A percentile compares a stretch with the other conserved stretches of the same genome.
phyloP scores from a whole-genome alignment of 2,888 invertebrate species.

The Tubulanus polymorphus region DNA sequence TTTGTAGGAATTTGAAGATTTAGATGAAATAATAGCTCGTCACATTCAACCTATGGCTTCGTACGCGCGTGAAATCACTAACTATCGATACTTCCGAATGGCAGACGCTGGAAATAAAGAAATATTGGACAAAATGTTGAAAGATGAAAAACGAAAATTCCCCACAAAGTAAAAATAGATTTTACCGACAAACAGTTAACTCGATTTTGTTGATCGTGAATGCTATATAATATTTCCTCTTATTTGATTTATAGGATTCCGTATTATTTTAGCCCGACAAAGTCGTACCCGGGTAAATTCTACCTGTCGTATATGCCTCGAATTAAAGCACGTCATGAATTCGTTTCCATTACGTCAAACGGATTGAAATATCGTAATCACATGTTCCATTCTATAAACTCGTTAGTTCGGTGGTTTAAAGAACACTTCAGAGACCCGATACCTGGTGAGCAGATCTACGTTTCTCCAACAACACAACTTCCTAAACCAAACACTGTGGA shows the following conservation, averaged over 20 bases:
- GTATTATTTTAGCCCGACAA: slow-evolving; percentile 40
- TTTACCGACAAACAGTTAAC: not conserved
- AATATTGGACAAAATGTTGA: slow-evolving; percentile 80
- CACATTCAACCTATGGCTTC: slow-evolving; percentile 96
- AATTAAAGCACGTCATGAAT: slow-evolving; percentile 82
- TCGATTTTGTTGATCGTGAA: not conserved
- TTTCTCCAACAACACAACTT: not conserved
- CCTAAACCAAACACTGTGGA: not conserved
- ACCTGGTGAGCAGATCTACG: slow-evolving; percentile 29
- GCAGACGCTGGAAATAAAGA: slow-evolving; percentile 70
- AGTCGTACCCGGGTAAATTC: slow-evolving; percentile 64
- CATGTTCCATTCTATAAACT: slow-evolving; percentile 76
- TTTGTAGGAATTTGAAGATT: slow-evolving; percentile 85
- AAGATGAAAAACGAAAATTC: slow-evolving; percentile 78
- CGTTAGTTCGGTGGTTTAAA: slow-evolving; percentile 93
- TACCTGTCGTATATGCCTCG: slow-evolving; percentile 89
- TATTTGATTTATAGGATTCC: slow-evolving; percentile 42
- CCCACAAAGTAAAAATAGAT: slow-evolving; percentile 39
- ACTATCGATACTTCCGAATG: slow-evolving; percentile 84
- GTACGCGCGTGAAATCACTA: slow-evolving; percentile 82
- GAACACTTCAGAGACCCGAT: slow-evolving; percentile 89
- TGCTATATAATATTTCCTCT: not conserved
- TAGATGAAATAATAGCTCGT: slow-evolving; percentile 98
- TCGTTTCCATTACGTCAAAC: slow-evolving; percentile 83
- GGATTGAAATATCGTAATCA: slow-evolving; percentile 82